A percentile compares a stretch with the other conserved stretches of the same genome.
These are phyloP conservation scores for Myotis myotis DNA, from an alignment of 2,797 vertebrate species.

Conservation along the genomic window DNA sequence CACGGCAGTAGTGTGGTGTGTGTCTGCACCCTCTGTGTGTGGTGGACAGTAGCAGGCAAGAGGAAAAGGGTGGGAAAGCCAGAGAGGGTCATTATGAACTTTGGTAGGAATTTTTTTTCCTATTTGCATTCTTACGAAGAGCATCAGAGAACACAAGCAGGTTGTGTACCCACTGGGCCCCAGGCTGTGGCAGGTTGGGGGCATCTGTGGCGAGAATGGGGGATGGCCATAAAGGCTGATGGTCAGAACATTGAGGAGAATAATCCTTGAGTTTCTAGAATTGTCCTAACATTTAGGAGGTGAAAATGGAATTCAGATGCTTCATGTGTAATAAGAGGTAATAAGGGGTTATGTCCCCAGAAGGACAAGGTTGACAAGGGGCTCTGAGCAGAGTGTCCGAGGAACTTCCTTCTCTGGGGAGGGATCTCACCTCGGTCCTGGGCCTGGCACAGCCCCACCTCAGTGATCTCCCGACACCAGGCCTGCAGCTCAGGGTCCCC, in stretches of 20 bases:
- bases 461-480: neutral
- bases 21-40: neutral
- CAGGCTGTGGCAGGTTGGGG: neutral
- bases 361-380: neutral
- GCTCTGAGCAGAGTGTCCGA: neutral
- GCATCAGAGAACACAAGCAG: neutral
- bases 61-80: neutral
- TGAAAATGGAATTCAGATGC: neutral
- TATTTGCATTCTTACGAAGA: neutral
- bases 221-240: neutral
- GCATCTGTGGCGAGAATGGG: neutral
- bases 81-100: neutral
- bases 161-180: neutral
- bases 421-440: neutral
- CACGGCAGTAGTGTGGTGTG: neutral
- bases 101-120: neutral
- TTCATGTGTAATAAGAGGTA: too few relatives aligned
- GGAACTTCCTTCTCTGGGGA: neutral
- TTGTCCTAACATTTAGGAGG: neutral
- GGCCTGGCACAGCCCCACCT: neutral
- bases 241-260: neutral
- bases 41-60: neutral
- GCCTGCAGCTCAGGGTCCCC: constrained; percentile 71
- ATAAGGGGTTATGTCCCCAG: neutral
- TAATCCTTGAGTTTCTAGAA: neutral